Evolutionary conservation across 2,888 invertebrate genomes (phyloP).

Genomic region (Sepioteuthis lessoniana): DNA sequence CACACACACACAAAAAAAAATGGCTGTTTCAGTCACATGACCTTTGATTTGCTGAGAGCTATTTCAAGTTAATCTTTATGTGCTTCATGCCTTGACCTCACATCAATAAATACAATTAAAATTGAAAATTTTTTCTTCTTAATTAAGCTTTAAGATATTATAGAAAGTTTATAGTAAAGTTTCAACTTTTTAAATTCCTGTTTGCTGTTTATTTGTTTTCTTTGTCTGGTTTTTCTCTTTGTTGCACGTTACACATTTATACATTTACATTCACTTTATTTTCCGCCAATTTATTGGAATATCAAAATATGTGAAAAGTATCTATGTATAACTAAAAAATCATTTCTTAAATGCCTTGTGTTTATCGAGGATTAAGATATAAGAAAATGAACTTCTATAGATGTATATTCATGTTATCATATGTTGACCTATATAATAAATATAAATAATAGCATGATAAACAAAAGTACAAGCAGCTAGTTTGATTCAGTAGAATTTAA

Average conservation of each 20-base stretch:
- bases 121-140: background rate
- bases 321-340: background rate
- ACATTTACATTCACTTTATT: background rate
- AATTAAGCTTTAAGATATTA: background rate
- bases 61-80: background rate
- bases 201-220: background rate
- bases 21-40: background rate
- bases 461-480: background rate
- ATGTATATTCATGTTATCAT: background rate
- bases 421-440: background rate
- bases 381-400: background rate
- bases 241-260: background rate
- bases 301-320: background rate
- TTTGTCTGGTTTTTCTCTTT: background rate
- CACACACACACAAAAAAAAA: background rate
- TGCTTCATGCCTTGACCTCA: background rate
- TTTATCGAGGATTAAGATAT: background rate
- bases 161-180: background rate
- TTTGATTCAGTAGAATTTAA: background rate
- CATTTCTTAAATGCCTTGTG: background rate
- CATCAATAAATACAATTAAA: background rate
- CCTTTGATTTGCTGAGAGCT: background rate
- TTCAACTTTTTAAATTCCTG: background rate
- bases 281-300: background rate
- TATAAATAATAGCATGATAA: background rate